phyloP scores from a whole-genome alignment of 2,797 vertebrate genomes.

The Botia almorhae region DNA sequence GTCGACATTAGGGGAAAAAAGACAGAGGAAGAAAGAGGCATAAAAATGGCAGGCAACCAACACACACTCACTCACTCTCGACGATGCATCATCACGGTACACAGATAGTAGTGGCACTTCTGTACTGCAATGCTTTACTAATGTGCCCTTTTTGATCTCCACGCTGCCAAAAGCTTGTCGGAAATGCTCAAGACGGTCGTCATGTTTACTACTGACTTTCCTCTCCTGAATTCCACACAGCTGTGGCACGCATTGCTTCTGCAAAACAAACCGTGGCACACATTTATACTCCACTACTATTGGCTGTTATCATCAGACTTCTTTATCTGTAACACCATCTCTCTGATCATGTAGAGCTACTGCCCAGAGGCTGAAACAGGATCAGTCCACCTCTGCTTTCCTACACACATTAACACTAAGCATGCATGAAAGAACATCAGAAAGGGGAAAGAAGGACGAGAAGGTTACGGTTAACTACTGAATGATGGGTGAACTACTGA shows the following conservation, averaged over 20 bases:
- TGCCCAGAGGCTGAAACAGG: slow-evolving; percentile 53
- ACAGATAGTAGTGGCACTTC: slow-evolving; percentile 66
- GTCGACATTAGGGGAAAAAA: slow-evolving; percentile 24
- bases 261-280: slow-evolving; percentile 12
- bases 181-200: slow-evolving; percentile 47
- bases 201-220: slow-evolving; percentile 35
- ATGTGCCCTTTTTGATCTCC: slow-evolving; percentile 48
- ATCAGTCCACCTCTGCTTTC: slow-evolving; percentile 43
- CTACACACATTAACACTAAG: slow-evolving; percentile 47
- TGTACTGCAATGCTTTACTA: slow-evolving; percentile 57
- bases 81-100: slow-evolving; percentile 46
- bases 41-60: slow-evolving; percentile 19
- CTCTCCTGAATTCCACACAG: slow-evolving; percentile 3
- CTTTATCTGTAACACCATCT: slow-evolving; percentile 56
- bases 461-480: slow-evolving; percentile 74
- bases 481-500: slow-evolving; percentile 24
- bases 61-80: slow-evolving; percentile 31
- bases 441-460: slow-evolving; percentile 51
- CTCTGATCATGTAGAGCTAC: slow-evolving; percentile 51
- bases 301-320: slow-evolving; percentile 47
- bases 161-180: slow-evolving; percentile 35
- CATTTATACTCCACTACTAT: slow-evolving; percentile 21
- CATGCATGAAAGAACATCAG: slow-evolving; percentile 62
- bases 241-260: slow-evolving; percentile 23
- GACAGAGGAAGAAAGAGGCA: slow-evolving; percentile 46